These are phyloP conservation scores for Knipowitschia caucasica DNA, from an alignment of 2,797 vertebrate genomes.

Conservation along the genomic window DNA sequence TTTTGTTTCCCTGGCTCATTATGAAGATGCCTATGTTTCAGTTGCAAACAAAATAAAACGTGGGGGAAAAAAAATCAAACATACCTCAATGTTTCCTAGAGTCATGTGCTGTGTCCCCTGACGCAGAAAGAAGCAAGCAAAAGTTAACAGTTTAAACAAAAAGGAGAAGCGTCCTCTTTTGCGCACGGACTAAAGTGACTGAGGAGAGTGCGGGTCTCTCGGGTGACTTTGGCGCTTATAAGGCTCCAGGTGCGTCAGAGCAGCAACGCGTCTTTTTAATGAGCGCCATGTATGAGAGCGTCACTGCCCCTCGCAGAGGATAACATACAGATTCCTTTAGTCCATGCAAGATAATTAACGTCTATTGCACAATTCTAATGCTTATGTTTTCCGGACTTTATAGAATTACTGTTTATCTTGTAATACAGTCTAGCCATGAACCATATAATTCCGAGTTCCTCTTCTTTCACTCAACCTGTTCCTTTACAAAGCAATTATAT, in stretches of 20 bases:
- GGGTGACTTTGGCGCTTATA: slow-evolving; percentile 64
- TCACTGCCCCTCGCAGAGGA: slow-evolving; percentile 33
- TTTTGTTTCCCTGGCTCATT: no score
- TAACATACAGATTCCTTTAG: slow-evolving; percentile 32
- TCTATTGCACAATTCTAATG: not conserved
- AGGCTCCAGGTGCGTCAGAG: slow-evolving; percentile 82
- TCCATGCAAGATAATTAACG: not conserved
- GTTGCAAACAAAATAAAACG: slow-evolving; percentile 7
- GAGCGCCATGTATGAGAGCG: slow-evolving; percentile 57
- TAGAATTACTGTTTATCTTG: not conserved
- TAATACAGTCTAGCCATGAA: no score
- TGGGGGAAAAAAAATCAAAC: slow-evolving; percentile 17
- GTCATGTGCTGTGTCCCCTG: slow-evolving; percentile 46
- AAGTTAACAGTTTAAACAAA: slow-evolving; percentile 8
- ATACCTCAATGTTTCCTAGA: slow-evolving; percentile 50
- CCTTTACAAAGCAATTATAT: slow-evolving; percentile 27
- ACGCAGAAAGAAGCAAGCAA: slow-evolving; percentile 9
- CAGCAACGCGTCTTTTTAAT: slow-evolving; percentile 64
- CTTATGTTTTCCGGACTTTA: not conserved
- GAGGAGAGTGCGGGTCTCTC: slow-evolving; percentile 42
- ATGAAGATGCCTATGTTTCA: no score
- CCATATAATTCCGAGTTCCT: no score
- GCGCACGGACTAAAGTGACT: slow-evolving; percentile 21
- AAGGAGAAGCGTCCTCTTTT: slow-evolving; percentile 6
- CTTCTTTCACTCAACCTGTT: slow-evolving; percentile 11